Base-by-base conservation (phyloP, 1,140 invertebrate genomes). In the Caenorhabditis inopinata region DNA sequence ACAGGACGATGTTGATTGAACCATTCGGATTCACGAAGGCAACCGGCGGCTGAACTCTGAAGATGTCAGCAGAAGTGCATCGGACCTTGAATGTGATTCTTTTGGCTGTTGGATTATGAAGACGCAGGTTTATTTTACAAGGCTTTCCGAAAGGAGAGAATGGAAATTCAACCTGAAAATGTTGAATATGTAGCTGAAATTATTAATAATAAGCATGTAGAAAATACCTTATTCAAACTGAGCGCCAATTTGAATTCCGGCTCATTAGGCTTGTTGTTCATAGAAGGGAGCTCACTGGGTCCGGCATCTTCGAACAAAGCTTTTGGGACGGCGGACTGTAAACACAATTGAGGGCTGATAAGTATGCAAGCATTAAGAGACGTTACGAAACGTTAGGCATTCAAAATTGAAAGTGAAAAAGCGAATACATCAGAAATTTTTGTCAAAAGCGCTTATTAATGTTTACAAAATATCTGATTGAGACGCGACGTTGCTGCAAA, bases 1-100 rank as follows among this genome's bases (percentile, higher is more conserved):
- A 58, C 6, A 81, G 35, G 9, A 14, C 21, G n/a, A 81, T 42
- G 14, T 35, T 76, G 21, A 58, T 21, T 12, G 29, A n/a, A 46
- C 47, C 79, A 27, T 38, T 38, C 1, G 73, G 16, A 18, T 53
- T 42, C 5, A 81, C 38, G 74, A 76, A 81, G 1, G 62, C 79
- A 18, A 81, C 9, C 7, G 79, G 79, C n/a, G 79, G 79, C n/a
- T 76, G 47, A 9, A 81, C 79, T 25, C 79, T 45, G 74, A 81
- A 81, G 48, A 81, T 38, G 1, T 81, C 79, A 16, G 49, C 38
- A 7, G 73, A 76, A 1, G 79, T 81, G 25, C 73, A 76, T 21
- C 48, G 38, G n/a, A 81, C 49, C 62, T 81, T 76, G 47, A 29
- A 76, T 27, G 45, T 76, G 23, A 48, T 47, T 4, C 46, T 18